A percentile compares a stretch with the other conserved stretches of the same genome.
Conservation (phyloP, 1,140 invertebrate genomes). For the Solenopsis invicta region DNA sequence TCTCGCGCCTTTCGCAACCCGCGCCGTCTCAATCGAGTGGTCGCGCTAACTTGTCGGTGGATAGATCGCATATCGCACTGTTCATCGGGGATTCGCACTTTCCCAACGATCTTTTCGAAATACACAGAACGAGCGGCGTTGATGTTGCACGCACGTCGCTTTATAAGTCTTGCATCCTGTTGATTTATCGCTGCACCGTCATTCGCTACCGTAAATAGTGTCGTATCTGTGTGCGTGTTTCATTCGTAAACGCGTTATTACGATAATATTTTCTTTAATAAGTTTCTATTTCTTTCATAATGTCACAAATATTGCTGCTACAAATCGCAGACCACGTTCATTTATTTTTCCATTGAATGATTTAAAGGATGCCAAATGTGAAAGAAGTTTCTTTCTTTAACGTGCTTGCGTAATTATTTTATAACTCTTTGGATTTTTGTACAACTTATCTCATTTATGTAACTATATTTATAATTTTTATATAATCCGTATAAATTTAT, state of each 20-base stretch:
- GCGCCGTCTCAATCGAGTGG: slow-evolving; percentile 59
- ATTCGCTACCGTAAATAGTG: background rate
- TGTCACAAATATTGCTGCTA: slow-evolving; percentile 26
- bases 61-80: slow-evolving; percentile 41
- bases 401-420: background rate
- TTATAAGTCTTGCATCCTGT: slow-evolving; percentile 26
- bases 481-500: background rate
- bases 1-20: slow-evolving; percentile 40
- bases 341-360: background rate
- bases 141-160: slow-evolving; percentile 12
- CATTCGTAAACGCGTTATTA: background rate
- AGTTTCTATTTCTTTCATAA: background rate
- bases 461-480: too few species aligned
- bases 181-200: slow-evolving; percentile 32
- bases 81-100: slow-evolving; percentile 55
- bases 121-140: background rate
- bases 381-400: background rate
- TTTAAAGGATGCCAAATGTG: background rate
- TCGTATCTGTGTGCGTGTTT: background rate
- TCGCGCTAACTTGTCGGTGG: slow-evolving; percentile 34
- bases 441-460: background rate
- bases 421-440: background rate
- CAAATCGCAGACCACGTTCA: background rate
- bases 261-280: slow-evolving; percentile 43
- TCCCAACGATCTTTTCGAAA: slow-evolving; percentile 56